Conservation (phyloP, 2,797 vertebrate species). For the Manis pentadactyla region DNA sequence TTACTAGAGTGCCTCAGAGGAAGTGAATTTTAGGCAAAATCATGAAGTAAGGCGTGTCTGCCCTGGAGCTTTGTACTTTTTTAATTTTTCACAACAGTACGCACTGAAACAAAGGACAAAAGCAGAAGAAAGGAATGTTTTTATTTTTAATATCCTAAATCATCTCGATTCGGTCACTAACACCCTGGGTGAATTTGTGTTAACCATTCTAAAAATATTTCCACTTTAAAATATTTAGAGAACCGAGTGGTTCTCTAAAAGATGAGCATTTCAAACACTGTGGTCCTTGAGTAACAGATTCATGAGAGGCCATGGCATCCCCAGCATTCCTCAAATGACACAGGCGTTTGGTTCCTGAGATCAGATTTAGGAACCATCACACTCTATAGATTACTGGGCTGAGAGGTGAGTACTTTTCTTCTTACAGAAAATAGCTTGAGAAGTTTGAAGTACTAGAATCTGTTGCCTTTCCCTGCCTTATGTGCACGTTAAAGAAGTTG, state of each 20-base stretch:
- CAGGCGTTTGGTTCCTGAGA: not conserved
- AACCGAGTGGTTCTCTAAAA: not conserved
- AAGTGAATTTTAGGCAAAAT: not conserved
- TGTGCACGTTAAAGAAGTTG: not conserved
- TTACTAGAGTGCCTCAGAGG: too few species aligned
- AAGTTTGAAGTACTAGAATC: not conserved
- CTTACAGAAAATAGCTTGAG: not conserved
- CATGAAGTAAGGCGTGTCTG: not conserved
- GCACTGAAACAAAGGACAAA: not conserved
- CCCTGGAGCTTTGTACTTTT: not conserved
- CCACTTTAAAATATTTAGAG: not conserved
- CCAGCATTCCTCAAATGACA: too few species aligned
- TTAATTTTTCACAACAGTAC: not conserved
- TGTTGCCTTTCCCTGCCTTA: not conserved
- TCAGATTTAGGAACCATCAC: too few species aligned
- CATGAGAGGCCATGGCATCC: not conserved
- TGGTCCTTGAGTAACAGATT: not conserved
- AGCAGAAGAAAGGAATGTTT: not conserved
- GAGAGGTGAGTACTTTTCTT: not conserved
- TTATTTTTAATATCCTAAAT: not conserved
- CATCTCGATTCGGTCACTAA: not conserved
- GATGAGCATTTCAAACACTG: not conserved
- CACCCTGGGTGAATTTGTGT: not conserved
- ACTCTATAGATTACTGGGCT: not conserved
- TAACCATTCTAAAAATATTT: not conserved